Percentiles rank a stretch among this genome's conserved stretches.
Evolutionary conservation across 2,797 vertebrate species (phyloP).

Genomic region (Rachycentron canadum): DNA sequence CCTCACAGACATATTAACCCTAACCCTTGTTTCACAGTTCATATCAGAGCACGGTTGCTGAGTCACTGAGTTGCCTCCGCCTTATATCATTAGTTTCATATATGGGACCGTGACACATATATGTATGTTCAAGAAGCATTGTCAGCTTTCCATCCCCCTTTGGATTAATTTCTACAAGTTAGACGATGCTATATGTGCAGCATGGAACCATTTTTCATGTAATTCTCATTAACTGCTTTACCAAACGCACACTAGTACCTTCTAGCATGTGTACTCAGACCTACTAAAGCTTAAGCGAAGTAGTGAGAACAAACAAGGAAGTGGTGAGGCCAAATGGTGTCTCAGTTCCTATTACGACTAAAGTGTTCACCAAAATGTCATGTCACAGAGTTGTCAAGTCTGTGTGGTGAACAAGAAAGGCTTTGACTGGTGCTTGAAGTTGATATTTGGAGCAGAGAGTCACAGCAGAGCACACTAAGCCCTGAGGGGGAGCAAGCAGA

Average conservation of each 20-base stretch:
- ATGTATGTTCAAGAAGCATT: not conserved
- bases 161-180: not conserved
- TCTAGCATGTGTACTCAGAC: conserved; percentile 1
- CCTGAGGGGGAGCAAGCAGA: conserved; percentile 1
- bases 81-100: not conserved
- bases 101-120: not conserved
- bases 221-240: not conserved
- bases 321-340: not conserved
- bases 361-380: not conserved
- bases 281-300: not conserved
- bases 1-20: not conserved
- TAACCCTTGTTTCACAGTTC: not conserved
- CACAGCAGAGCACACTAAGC: not conserved
- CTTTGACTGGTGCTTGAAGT: conserved; percentile 26
- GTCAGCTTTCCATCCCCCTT: not conserved
- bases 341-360: not conserved
- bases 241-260: not conserved
- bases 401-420: conserved; percentile 7
- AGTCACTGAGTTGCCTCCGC: conserved; percentile 8
- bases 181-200: not conserved
- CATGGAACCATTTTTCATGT: not conserved
- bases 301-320: conserved; percentile 38
- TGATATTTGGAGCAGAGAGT: conserved; percentile 3
- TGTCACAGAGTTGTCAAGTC: conserved; percentile 24
- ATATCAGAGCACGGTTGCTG: not conserved